phyloP scores from a whole-genome alignment of 2,888 invertebrate genomes.

The Siphlonurus alternatus region DNA sequence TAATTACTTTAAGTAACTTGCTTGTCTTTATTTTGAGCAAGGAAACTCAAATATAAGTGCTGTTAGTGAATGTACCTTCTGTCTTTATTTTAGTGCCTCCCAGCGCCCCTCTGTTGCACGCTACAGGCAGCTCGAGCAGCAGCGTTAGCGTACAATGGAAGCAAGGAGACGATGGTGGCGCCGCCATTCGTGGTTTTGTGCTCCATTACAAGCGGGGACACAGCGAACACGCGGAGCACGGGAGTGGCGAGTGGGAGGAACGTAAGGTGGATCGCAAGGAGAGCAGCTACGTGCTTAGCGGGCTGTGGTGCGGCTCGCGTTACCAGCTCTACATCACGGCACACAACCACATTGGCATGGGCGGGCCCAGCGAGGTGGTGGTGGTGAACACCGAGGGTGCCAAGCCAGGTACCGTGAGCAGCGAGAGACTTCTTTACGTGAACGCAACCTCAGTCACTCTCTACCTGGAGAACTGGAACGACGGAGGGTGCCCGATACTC shows the following conservation, averaged over 20 bases:
- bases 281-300: constrained; percentile 14
- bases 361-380: constrained; percentile 17
- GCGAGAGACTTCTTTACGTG: constrained; percentile 17
- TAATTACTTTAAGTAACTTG: too few species aligned
- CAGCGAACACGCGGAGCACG: constrained; percentile 10
- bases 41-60: neutral
- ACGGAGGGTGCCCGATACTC: constrained; percentile 17
- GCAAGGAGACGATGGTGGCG: constrained; percentile 19
- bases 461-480: constrained; percentile 19
- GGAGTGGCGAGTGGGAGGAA: constrained; percentile 18
- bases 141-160: constrained; percentile 21
- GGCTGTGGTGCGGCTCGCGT: constrained; percentile 14
- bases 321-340: constrained; percentile 15
- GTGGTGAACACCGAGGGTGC: constrained; percentile 22
- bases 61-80: neutral
- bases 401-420: constrained; percentile 19
- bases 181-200: constrained; percentile 18
- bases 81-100: constrained; percentile 18
- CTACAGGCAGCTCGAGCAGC: constrained; percentile 17
- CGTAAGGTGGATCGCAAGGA: constrained; percentile 15
- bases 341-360: constrained; percentile 17
- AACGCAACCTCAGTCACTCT: constrained; percentile 19
- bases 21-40: too few species aligned
- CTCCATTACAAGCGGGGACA: constrained; percentile 19
- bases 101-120: constrained; percentile 18